Evolutionary conservation across 1,140 invertebrate species (phyloP).

Genomic region (Agrilus planipennis): DNA sequence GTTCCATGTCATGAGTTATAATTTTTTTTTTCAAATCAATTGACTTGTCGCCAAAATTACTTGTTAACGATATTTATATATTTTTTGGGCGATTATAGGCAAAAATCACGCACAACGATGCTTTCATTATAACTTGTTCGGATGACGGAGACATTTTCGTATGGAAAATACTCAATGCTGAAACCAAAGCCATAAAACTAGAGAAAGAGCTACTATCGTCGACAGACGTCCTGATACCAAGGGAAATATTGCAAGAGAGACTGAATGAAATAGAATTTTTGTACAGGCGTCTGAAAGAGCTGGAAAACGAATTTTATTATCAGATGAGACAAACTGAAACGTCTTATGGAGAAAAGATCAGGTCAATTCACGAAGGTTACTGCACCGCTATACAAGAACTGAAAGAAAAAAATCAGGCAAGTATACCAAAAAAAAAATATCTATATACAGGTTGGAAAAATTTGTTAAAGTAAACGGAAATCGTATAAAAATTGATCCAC

Average conservation of each 20-base stretch:
- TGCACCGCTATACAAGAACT: constrained; percentile 55
- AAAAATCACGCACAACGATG: constrained; percentile 63
- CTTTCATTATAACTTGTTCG: constrained; percentile 59
- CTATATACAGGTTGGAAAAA: no score
- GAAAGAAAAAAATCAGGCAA: constrained; percentile 54
- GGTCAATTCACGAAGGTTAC: constrained; percentile 55
- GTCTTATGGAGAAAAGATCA: constrained; percentile 48
- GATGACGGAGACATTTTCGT: constrained; percentile 68
- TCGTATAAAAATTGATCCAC: no score
- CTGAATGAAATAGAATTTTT: constrained; percentile 47
- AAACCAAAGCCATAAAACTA: constrained; percentile 54
- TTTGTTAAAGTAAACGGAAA: no score
- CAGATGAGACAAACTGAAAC: constrained; percentile 55
- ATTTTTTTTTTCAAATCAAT: no score
- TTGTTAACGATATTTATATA: no score
- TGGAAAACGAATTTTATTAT: constrained; percentile 60
- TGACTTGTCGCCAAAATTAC: no score
- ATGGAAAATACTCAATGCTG: constrained; percentile 70
- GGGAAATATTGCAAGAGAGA: constrained; percentile 51
- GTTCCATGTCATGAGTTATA: no score
- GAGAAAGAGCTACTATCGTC: constrained; percentile 64
- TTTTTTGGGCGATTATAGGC: constrained; percentile 36
- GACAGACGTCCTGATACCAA: constrained; percentile 61
- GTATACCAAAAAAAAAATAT: no score
- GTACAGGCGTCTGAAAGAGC: constrained; percentile 52